Base-by-base conservation (phyloP, 1,140 invertebrate species). In the Euwallacea similis region DNA sequence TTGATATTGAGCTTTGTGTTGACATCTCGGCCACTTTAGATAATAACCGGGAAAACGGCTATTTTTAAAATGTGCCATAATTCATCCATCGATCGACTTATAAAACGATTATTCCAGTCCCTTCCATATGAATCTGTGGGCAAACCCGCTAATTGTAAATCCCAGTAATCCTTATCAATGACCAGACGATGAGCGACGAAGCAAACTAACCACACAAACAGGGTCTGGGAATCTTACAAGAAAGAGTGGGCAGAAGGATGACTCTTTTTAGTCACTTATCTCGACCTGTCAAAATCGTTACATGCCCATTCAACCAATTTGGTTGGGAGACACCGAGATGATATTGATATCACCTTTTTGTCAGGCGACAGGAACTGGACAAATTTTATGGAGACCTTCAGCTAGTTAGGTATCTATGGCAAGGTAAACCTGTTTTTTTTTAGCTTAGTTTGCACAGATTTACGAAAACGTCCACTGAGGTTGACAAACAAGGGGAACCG, bases 281-380 rank as follows among this genome's bases (percentile, higher is more conserved):
- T 71, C 63, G 21, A 47, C 54, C 63, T 59, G 43, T 50, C 55
- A 71, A 64, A 71, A 66, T 66, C 63, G 64, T 71, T 65, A 69
- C 46, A 60, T 47, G 63, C 43, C 56, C 69, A 71, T 71, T 71
- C 62, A 66, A 59, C 63, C 69, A 71, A 71, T 71, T 71, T 71
- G 61, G 55, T 59, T 58, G 42, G 69, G 64, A 66, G 69, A 66
- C 63, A 66, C 63, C 63, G n/a, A 66, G 63, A 66, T 66, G 63
- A 66, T 66, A 66, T 53, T 66, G 63, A 66, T 66, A 66, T 42
- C 63, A 33, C 63, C 42, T 63, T 66, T 66, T 46, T 71, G 69
- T 66, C 47, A 66, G 44, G 41, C 56, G 53, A 61, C 11, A 71
- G 55, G 61, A 56, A 66, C 63, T 42, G 47, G 42, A 55, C 63